Percentiles rank a stretch among this genome's conserved stretches.
Evolutionary conservation across 2,797 vertebrate genomes (phyloP).

Genomic region (Florisuga fusca): DNA sequence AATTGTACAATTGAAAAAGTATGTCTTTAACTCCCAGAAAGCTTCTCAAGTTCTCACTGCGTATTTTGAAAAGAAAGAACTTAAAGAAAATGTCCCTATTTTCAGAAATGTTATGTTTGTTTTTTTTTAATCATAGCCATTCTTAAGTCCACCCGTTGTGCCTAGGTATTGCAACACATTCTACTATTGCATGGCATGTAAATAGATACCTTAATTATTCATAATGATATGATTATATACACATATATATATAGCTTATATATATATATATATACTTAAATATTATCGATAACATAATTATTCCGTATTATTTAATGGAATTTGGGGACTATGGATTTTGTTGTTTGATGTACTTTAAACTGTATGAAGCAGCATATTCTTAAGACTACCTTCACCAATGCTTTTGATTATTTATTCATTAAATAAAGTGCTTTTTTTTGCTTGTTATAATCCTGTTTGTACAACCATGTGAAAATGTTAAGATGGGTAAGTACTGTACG

Average conservation of each 20-base stretch:
- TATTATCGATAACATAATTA: conserved; percentile 59
- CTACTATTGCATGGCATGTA: conserved; percentile 59
- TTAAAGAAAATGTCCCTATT: neutral
- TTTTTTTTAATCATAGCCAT: neutral
- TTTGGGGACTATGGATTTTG: conserved; percentile 59
- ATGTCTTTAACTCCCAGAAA: conserved; percentile 20
- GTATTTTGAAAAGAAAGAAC: neutral
- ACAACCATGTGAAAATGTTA: conserved; percentile 65
- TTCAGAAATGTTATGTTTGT: neutral
- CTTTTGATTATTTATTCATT: conserved; percentile 68
- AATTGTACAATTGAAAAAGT: conserved; percentile 14
- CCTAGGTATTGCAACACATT: conserved; percentile 53
- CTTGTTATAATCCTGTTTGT: conserved; percentile 70
- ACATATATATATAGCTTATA: conserved; percentile 39
- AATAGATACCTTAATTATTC: conserved; percentile 67
- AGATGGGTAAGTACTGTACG: conserved; percentile 71
- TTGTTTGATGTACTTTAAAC: conserved; percentile 70
- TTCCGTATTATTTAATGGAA: conserved; percentile 57
- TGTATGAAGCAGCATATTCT: conserved; percentile 67
- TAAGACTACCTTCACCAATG: conserved; percentile 52
- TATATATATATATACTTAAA: conserved; percentile 42
- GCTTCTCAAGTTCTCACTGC: neutral
- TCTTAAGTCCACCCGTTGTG: conserved; percentile 57
- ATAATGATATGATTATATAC: conserved; percentile 67
- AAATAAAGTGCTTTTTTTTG: conserved; percentile 67